Conservation (phyloP, 1,140 invertebrate species). For the Drosophila suzukii region DNA sequence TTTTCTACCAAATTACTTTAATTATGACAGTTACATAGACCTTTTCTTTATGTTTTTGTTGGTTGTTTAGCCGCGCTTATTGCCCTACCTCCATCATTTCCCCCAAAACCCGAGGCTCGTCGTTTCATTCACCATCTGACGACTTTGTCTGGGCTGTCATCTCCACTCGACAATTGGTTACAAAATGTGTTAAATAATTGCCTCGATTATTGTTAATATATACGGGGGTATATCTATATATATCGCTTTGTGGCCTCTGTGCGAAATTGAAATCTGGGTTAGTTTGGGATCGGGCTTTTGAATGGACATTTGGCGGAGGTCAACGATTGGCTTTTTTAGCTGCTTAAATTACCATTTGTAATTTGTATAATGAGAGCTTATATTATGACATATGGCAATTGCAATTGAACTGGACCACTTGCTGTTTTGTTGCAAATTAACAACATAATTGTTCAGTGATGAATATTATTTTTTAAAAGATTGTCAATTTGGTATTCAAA, state of each 20-base stretch:
- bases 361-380: constrained; percentile 10
- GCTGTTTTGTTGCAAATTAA: not conserved
- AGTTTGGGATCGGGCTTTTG: constrained; percentile 29
- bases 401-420: constrained; percentile 2
- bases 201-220: constrained; percentile 54
- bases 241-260: constrained; percentile 2
- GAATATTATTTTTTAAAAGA: not conserved
- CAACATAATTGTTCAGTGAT: not conserved
- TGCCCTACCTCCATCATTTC: constrained; percentile 25
- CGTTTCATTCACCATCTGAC: constrained; percentile 15
- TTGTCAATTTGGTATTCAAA: too few species aligned
- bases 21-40: constrained; percentile 82
- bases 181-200: constrained; percentile 80
- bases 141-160: constrained; percentile 33
- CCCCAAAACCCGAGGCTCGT: not conserved
- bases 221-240: constrained; percentile 2
- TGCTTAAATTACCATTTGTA: constrained; percentile 40
- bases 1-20: constrained; percentile 84
- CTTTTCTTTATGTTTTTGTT: constrained; percentile 60
- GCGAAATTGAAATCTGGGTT: constrained; percentile 37
- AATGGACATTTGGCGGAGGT: constrained; percentile 18
- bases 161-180: constrained; percentile 37
- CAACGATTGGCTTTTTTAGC: constrained; percentile 21
- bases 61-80: constrained; percentile 66
- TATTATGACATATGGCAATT: constrained; percentile 7